A percentile compares a stretch with the other conserved stretches of the same genome.
These are phyloP conservation scores for Takifugu flavidus DNA, from an alignment of 2,113 vertebrate genomes.

Conservation along the genomic window DNA sequence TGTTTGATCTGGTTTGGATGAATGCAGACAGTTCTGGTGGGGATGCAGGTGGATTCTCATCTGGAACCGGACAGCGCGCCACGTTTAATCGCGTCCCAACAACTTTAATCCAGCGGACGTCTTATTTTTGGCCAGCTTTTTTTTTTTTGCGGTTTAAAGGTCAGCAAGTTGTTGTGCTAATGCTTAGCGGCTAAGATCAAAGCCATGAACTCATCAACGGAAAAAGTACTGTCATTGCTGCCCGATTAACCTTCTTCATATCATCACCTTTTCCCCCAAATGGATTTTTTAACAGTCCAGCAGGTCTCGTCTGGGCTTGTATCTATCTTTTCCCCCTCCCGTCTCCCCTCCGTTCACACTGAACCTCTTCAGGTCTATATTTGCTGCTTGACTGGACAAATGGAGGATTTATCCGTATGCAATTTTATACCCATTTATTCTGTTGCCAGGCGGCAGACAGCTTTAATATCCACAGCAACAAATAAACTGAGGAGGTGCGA, in stretches of 20 bases:
- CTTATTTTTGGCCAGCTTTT: too few relatives aligned
- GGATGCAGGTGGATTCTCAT: too few relatives aligned
- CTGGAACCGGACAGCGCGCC: too few relatives aligned
- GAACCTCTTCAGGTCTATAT: slow-evolving; percentile 38
- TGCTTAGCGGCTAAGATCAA: too few relatives aligned
- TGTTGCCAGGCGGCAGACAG: slow-evolving; percentile 80
- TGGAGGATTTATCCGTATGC: slow-evolving; percentile 35
- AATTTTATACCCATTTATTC: slow-evolving; percentile 81
- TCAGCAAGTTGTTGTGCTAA: too few relatives aligned
- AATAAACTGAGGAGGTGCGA: slow-evolving; percentile 87
- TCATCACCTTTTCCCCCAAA: neutral
- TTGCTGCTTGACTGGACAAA: slow-evolving; percentile 46
- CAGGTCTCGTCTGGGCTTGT: neutral
- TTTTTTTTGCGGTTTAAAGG: too few relatives aligned
- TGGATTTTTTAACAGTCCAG: neutral
- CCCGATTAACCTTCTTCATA: neutral
- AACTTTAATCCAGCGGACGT: neutral
- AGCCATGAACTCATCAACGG: too few relatives aligned
- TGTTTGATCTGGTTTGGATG: too few relatives aligned
- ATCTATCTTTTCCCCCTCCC: neutral
- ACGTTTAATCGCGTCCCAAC: neutral
- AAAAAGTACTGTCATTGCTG: too few relatives aligned
- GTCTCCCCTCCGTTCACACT: neutral
- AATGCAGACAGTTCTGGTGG: too few relatives aligned
- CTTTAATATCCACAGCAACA: slow-evolving; percentile 90